phyloP scores from a whole-genome alignment of 2,797 vertebrate genomes.

The Oreochromis mossambicus region DNA sequence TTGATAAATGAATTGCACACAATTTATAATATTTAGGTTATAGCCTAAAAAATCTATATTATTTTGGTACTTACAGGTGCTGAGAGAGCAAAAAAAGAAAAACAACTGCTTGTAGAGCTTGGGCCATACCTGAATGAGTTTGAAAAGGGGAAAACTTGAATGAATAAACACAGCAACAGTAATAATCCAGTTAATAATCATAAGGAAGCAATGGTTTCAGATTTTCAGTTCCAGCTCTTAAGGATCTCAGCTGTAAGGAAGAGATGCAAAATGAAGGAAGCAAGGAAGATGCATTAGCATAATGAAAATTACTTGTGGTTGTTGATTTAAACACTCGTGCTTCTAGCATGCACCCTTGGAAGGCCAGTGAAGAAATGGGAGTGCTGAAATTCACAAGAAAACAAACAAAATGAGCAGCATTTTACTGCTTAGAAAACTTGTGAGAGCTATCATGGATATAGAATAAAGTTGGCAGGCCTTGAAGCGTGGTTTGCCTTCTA shows the following conservation, averaged over 20 bases:
- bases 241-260: neutral
- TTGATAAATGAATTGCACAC: neutral
- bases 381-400: neutral
- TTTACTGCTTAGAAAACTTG: neutral
- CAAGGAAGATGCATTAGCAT: neutral
- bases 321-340: neutral
- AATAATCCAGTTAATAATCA: neutral
- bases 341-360: neutral
- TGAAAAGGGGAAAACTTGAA: neutral
- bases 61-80: neutral
- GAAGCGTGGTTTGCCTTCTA: neutral
- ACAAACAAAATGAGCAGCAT: neutral
- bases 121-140: neutral
- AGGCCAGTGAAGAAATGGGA: fast-evolving
- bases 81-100: neutral
- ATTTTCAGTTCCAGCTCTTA: neutral
- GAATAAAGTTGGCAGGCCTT: neutral
- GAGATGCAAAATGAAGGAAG: neutral
- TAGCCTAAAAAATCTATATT: neutral
- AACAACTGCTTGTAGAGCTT: neutral
- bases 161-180: neutral
- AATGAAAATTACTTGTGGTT: neutral
- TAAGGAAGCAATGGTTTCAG: neutral
- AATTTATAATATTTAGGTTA: neutral
- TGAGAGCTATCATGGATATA: neutral